These are phyloP conservation scores for Zophobas atratus DNA, from an alignment of 1,140 invertebrate genomes.

Conservation along the genomic window DNA sequence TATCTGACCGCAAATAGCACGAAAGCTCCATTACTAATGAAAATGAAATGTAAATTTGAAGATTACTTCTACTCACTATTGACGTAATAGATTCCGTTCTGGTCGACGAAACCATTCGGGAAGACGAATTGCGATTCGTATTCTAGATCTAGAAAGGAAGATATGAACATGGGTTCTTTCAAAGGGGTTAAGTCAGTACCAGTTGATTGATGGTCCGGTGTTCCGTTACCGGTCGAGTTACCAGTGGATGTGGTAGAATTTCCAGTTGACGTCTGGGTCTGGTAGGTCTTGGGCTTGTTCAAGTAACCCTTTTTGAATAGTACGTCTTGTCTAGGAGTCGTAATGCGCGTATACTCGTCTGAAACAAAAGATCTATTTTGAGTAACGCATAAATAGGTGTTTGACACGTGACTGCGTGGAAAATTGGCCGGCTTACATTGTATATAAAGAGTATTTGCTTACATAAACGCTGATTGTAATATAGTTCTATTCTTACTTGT, in stretches of 20 bases:
- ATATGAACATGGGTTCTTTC: not conserved
- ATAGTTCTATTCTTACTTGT: no score
- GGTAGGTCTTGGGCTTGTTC: constrained; percentile 73
- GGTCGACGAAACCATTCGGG: constrained; percentile 67
- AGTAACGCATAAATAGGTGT: no score
- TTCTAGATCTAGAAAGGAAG: constrained; percentile 63
- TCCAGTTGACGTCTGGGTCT: constrained; percentile 65
- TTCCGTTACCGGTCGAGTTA: constrained; percentile 67
- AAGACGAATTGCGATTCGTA: constrained; percentile 67
- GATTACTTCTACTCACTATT: constrained; percentile 65
- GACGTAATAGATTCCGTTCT: constrained; percentile 68
- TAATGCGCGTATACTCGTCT: constrained; percentile 82
- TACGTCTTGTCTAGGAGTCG: constrained; percentile 80
- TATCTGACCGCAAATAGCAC: no score
- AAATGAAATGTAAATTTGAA: constrained; percentile 16
- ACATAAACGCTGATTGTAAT: no score
- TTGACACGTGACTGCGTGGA: no score
- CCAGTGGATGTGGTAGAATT: constrained; percentile 65
- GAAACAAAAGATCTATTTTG: constrained; percentile 54
- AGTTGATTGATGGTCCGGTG: constrained; percentile 66
- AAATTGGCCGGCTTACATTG: no score
- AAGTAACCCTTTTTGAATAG: constrained; percentile 82
- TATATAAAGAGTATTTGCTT: no score
- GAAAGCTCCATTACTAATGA: no score
- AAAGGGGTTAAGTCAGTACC: constrained; percentile 54